phyloP scores from a whole-genome alignment of 2,888 invertebrate species.

The Schrankia costaestrigalis region DNA sequence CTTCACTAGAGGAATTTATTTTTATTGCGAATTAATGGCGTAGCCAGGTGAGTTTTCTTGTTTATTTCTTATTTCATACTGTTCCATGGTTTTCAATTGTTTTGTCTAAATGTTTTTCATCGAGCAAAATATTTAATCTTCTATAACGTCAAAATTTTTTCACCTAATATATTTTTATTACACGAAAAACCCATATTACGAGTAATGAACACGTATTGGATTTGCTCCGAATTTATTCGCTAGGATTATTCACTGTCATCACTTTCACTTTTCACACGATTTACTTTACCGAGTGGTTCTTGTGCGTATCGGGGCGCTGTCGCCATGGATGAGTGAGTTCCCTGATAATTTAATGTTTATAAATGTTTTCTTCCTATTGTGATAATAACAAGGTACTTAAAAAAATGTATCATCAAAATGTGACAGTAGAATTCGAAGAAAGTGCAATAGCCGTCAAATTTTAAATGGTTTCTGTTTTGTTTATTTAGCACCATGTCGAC shows the following conservation, averaged over 20 bases:
- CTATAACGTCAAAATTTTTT: constrained; percentile 76
- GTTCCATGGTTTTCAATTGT: constrained; percentile 78
- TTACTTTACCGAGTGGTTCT: constrained; percentile 67
- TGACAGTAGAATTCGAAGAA: too few relatives aligned
- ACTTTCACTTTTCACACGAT: constrained; percentile 78
- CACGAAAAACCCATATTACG: constrained; percentile 67
- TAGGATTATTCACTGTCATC: constrained; percentile 79
- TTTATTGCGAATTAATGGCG: constrained; percentile 81
- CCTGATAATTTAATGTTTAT: constrained; percentile 48
- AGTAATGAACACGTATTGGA: constrained; percentile 80
- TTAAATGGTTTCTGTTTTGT: constrained; percentile 24
- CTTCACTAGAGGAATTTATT: constrained; percentile 61
- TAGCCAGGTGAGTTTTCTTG: constrained; percentile 80
- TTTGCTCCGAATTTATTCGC: constrained; percentile 78
- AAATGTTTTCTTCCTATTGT: constrained; percentile 53
- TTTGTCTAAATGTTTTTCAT: constrained; percentile 76
- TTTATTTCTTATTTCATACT: constrained; percentile 76
- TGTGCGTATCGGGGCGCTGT: constrained; percentile 61
- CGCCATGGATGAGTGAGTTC: constrained; percentile 80
- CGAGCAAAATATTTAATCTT: constrained; percentile 71
- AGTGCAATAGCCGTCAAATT: too few relatives aligned
- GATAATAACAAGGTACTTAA: constrained; percentile 67
- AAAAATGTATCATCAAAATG: constrained; percentile 57
- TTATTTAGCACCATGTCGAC: constrained; percentile 75
- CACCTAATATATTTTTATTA: constrained; percentile 69